Evolutionary conservation across 2,797 vertebrate species (phyloP), one percentile per base, ranked within the genome.

Genomic region (Sebastes baramenuke): DNA sequence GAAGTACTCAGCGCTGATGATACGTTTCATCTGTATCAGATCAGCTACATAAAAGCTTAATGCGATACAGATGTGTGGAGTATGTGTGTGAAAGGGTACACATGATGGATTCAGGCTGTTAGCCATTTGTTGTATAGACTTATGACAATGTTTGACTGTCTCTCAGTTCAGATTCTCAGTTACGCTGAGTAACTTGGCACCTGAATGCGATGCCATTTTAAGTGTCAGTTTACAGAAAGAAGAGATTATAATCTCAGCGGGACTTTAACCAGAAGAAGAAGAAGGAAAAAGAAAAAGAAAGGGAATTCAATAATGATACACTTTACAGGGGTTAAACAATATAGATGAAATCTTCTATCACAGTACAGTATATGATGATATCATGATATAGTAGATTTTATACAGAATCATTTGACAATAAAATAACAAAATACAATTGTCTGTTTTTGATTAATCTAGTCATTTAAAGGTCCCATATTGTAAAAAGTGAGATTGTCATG

Each of bases 51-150:
- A 52, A 18, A 24, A 11, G 6, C 72, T 27, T 79, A 75, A 83
- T 72, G 27, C 27, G 2, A 22, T 38, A 46, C 85, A 87, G 76
- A 86, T 85, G 80, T 61, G 64, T 79, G 49, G 8, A 18, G 64
- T 70, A 16, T 71, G 70, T 67, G 69, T 69, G 38, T 36, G 49
- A 27, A 29, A 10, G 60, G 25, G 32, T 30, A 60, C 55, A 71
- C 36, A 38, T 67, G 4, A 75, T 75, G 59, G 66, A 72, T 79
- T 83, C 59, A 69, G 62, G 38, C 71, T 77, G 78, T 67, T 66
- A 36, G 9, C 24, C n/a, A 9, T 76, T 67, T 72, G 14, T 34
- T 86, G 5, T 27, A 52, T 20, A 30, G n/a, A 58, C 22, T 20
- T 36, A 18, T 64, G 25, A 80, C 55, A 59, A 13, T 58, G 24